These are phyloP conservation scores for Takifugu ocellatus DNA, from an alignment of 2,797 vertebrate genomes.

Conservation along the genomic window DNA sequence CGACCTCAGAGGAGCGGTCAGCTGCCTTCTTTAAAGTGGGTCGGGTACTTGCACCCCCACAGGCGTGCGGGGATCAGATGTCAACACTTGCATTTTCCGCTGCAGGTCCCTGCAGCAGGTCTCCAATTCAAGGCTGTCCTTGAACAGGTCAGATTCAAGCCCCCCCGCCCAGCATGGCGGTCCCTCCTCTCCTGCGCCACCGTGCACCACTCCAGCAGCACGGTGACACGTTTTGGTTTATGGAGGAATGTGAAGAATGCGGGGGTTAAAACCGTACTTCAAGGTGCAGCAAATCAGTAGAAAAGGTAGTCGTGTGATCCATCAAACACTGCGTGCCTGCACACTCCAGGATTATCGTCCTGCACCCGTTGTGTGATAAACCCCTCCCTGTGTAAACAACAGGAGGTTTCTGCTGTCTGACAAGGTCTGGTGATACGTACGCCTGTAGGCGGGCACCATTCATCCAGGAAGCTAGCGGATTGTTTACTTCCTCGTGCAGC, in stretches of 20 bases:
- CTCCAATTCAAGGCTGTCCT: no score
- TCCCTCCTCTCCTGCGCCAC: no score
- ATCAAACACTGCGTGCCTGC: not conserved
- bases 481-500: constrained; percentile 11
- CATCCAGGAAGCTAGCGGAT: constrained; percentile 14
- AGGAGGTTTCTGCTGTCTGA: not conserved
- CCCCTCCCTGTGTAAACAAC: constrained; percentile 23
- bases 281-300: not conserved
- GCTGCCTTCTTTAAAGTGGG: constrained; percentile 21
- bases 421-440: not conserved
- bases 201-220: not conserved
- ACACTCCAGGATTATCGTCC: not conserved
- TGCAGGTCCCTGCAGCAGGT: no score
- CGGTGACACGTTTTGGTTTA: constrained; percentile 10
- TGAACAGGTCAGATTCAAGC: not conserved
- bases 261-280: constrained; percentile 3
- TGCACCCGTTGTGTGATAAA: not conserved
- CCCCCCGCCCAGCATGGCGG: no score
- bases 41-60: constrained; percentile 17
- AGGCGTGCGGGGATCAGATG: not conserved
- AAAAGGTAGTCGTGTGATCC: not conserved
- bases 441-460: constrained; percentile 1
- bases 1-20: constrained; percentile 12
- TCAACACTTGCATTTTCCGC: constrained; percentile 11
- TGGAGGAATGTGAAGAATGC: constrained; percentile 35